phyloP scores from a whole-genome alignment of 2,888 invertebrate genomes.

The Athalia rosae region DNA sequence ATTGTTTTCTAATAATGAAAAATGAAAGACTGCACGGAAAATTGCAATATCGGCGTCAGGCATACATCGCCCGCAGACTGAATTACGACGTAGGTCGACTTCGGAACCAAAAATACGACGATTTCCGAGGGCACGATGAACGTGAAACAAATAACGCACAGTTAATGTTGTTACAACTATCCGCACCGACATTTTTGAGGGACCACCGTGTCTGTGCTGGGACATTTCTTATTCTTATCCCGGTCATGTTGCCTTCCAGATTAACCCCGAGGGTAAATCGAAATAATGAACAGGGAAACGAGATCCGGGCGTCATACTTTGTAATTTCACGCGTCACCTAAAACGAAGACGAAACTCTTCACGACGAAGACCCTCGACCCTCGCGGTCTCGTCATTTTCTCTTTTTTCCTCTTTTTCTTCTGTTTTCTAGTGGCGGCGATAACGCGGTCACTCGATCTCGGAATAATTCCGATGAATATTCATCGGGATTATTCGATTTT shows the following conservation, averaged over 20 bases:
- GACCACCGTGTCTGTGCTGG: too few relatives aligned
- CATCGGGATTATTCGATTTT: slow-evolving; percentile 36
- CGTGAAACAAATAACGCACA: too few relatives aligned
- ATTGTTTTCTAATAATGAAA: too few relatives aligned
- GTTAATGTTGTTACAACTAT: too few relatives aligned
- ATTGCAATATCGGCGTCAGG: too few relatives aligned
- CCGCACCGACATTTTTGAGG: too few relatives aligned
- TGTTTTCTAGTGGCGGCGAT: slow-evolving; percentile 27
- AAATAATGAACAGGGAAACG: slow-evolving; percentile 44
- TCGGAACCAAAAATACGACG: too few relatives aligned
- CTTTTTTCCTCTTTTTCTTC: too few relatives aligned
- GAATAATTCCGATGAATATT: slow-evolving; percentile 39
- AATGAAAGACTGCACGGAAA: too few relatives aligned
- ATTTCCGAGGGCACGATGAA: too few relatives aligned
- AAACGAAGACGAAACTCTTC: slow-evolving; percentile 40
- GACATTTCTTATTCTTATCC: neutral
- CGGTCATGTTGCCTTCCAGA: slow-evolving; percentile 29
- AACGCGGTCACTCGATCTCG: slow-evolving; percentile 15
- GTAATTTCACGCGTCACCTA: slow-evolving; percentile 46
- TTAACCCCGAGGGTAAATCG: slow-evolving; percentile 43
- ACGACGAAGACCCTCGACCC: slow-evolving; percentile 18
- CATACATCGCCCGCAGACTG: too few relatives aligned
- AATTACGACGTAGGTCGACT: too few relatives aligned
- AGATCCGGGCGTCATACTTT: slow-evolving; percentile 40
- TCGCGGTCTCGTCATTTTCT: neutral